A percentile compares a stretch with the other conserved stretches of the same genome.
Evolutionary conservation across 2,797 vertebrate species (phyloP).

Genomic region (Euthynnus affinis): DNA sequence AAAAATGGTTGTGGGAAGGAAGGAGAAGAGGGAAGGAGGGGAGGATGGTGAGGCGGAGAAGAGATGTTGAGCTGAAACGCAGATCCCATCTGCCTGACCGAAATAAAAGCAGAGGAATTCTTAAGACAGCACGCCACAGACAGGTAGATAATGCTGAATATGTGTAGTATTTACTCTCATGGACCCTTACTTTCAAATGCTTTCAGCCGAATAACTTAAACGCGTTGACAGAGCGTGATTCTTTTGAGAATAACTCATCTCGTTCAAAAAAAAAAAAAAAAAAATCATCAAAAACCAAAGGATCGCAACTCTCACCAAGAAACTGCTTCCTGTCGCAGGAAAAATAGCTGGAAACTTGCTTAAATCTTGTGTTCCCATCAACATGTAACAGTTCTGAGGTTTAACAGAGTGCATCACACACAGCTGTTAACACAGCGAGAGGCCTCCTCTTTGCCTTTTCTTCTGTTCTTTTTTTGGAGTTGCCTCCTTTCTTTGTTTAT

Average conservation of each 20-base stretch:
- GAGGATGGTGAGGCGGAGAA: constrained; percentile 68
- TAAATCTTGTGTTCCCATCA: constrained; percentile 33
- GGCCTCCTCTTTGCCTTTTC: constrained; percentile 48
- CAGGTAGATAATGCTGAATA: not conserved
- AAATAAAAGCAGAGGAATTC: constrained; percentile 88
- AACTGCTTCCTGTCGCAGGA: not conserved
- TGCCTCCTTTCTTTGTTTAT: constrained; percentile 43
- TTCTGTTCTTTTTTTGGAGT: constrained; percentile 57
- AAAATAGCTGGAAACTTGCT: not conserved
- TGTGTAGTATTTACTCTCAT: not conserved
- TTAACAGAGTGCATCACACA: constrained; percentile 48
- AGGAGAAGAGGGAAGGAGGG: constrained; percentile 77
- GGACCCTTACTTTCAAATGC: not conserved
- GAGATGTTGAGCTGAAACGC: constrained; percentile 86
- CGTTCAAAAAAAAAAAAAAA: no score
- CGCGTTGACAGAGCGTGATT: not conserved
- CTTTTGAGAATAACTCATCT: constrained; percentile 5
- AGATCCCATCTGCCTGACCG: constrained; percentile 89
- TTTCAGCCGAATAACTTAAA: constrained; percentile 9
- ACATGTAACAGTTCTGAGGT: constrained; percentile 30
- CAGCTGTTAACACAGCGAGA: constrained; percentile 79
- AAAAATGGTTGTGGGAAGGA: constrained; percentile 75
- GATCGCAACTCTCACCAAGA: not conserved
- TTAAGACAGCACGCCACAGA: constrained; percentile 85
- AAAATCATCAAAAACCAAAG: constrained; percentile 2